Conservation (phyloP, 2,113 vertebrate species). For the Mesocricetus auratus region DNA sequence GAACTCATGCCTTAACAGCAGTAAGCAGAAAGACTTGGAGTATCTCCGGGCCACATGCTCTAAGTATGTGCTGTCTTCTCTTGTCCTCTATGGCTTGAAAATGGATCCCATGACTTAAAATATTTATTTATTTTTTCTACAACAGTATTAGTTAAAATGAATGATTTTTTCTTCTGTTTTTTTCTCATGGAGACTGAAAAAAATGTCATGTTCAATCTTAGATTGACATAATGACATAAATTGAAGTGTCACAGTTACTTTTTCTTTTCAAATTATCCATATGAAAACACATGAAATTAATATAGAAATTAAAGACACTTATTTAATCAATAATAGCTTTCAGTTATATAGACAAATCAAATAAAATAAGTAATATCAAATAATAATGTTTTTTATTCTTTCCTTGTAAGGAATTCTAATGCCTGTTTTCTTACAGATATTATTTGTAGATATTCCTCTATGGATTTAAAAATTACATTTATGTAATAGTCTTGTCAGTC, state of each 20-base stretch:
- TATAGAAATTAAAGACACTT: constrained; percentile 74
- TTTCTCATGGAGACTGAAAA: not conserved
- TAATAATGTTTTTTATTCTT: constrained; percentile 65
- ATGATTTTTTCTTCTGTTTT: not conserved
- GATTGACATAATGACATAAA: constrained; percentile 61
- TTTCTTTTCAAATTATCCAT: constrained; percentile 78
- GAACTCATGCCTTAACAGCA: too few relatives aligned
- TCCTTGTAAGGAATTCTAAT: constrained; percentile 34
- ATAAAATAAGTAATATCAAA: constrained; percentile 73
- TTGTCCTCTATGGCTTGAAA: not conserved
- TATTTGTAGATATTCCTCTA: not conserved
- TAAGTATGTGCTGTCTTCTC: not conserved
- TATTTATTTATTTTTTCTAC: not conserved
- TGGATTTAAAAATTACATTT: constrained; percentile 61
- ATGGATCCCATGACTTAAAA: not conserved
- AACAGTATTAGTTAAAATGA: not conserved
- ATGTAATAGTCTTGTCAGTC: constrained; percentile 13
- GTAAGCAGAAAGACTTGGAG: not conserved
- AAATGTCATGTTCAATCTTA: constrained; percentile 68
- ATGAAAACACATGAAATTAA: constrained; percentile 62
- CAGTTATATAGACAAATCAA: constrained; percentile 73
- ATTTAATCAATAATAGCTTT: constrained; percentile 76
- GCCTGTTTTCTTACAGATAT: not conserved
- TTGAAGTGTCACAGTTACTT: constrained; percentile 70
- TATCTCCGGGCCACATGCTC: not conserved